Percentiles rank a stretch among this genome's conserved stretches.
phyloP scores from a whole-genome alignment of 2,888 invertebrate genomes.

The Steromphala cineraria region DNA sequence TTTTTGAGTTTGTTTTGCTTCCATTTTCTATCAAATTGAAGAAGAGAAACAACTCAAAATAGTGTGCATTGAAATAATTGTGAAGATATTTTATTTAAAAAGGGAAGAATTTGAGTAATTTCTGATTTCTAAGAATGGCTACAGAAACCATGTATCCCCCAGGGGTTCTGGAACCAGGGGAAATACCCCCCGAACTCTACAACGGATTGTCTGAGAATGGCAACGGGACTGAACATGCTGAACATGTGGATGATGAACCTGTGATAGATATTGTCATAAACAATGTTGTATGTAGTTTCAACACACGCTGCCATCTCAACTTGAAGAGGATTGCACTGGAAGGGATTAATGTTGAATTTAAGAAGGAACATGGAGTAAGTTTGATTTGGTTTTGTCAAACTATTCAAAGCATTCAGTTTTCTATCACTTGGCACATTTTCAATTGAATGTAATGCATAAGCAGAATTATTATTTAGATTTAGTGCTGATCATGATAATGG shows the following conservation, averaged over 20 bases:
- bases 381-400: not conserved
- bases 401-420: too few relatives aligned
- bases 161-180: not conserved
- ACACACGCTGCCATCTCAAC: conserved; percentile 96
- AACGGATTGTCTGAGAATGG: not conserved
- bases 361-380: conserved; percentile 90
- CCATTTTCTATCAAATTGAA: not conserved
- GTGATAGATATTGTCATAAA: conserved; percentile 91
- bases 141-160: conserved; percentile 7
- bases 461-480: too few relatives aligned
- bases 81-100: not conserved
- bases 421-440: too few relatives aligned
- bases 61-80: not conserved
- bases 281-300: conserved; percentile 98
- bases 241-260: conserved; percentile 27
- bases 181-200: not conserved
- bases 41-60: not conserved
- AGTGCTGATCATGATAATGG: too few relatives aligned
- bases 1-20: too few relatives aligned
- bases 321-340: conserved; percentile 93
- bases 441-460: too few relatives aligned
- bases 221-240: not conserved
- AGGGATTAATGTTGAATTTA: conserved; percentile 95
- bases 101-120: not conserved
- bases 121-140: conserved; percentile 1